Percentiles rank a stretch among this genome's conserved stretches.
phyloP scores from a whole-genome alignment of 2,797 vertebrate species.

The Scomberomorus guttatus region DNA sequence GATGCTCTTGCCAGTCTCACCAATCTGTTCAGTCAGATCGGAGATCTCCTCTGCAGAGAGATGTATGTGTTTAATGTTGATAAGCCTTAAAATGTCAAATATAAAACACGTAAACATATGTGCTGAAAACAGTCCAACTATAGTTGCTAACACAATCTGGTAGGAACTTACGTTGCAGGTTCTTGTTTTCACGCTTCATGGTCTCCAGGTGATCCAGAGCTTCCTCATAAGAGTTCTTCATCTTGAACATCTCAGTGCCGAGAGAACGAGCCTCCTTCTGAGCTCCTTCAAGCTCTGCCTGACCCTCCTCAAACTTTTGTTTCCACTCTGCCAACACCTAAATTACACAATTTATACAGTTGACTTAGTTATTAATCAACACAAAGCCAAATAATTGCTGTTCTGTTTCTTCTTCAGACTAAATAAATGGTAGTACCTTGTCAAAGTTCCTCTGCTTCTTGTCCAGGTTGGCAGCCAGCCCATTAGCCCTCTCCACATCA shows the following conservation, averaged over 20 bases:
- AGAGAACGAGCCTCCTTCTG: conserved; percentile 89
- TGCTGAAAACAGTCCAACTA: background rate
- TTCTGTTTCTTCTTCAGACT: background rate
- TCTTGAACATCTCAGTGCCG: conserved; percentile 91
- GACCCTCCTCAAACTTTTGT: conserved; percentile 90
- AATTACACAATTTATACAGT: background rate
- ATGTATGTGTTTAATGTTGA: background rate
- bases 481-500: conserved; percentile 87
- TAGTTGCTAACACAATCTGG: background rate
- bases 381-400: background rate
- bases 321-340: conserved; percentile 89
- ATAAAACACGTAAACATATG: background rate
- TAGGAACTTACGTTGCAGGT: conserved; percentile 81
- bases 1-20: conserved; percentile 88
- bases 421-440: conserved; percentile 62
- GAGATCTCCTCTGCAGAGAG: conserved; percentile 88
- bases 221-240: conserved; percentile 93
- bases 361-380: background rate
- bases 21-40: conserved; percentile 91
- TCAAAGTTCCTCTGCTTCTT: conserved; percentile 91
- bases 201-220: conserved; percentile 90
- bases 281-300: conserved; percentile 89
- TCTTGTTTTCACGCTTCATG: conserved; percentile 92
- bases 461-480: conserved; percentile 85
- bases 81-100: background rate